Base-by-base conservation (phyloP, 2,888 invertebrate genomes). In the Trypoxylon attenuatum region DNA sequence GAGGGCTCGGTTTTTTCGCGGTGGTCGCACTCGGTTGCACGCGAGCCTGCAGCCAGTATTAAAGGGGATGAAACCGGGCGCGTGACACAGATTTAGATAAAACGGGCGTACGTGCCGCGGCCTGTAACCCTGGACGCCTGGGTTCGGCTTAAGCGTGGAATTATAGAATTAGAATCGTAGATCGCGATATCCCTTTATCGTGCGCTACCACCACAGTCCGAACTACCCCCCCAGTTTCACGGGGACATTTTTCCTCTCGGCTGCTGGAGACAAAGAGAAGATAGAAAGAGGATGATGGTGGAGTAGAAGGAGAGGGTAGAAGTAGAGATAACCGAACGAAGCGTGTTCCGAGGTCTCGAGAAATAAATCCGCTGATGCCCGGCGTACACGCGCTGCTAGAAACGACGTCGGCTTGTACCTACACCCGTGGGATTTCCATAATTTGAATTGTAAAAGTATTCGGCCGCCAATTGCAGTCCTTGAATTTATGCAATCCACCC, bases 371-470 rank as follows among this genome's bases (percentile, higher is more conserved):
- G 71, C 57, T 70, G 59, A 52, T 58, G 55, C 50, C 52, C 61
- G 50, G 42, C 66, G 65, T 66, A 65, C 73, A 61, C 52, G 65
- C 58, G 43, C 53, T 61, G 41, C 19, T 57, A 69, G 60, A 41
- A 61, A 57, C 71, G 67, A 69, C 67, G 66, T 45, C 64, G 56
- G 65, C 62, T 68, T 51, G 50, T 67, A 53, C 62, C 60, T 69
- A 76, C 71, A 73, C 78, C 70, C 71, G 60, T 62, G 72, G 80
- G 78, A 84, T 84, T 84, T 84, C 83, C 84, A 84, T 84, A 84
- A 85, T 84, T 84, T 84, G 84, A 83, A 84, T 84, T 82, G 84
- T 85, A 82, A 84, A 83, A 84, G 83, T 82, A 82, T 83, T 83
- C 83, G 69, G 57, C 67, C 80, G 82, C 80, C 84, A 82, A 84